Base-by-base conservation (phyloP, 1,140 invertebrate species). In the Pantala flavescens region DNA sequence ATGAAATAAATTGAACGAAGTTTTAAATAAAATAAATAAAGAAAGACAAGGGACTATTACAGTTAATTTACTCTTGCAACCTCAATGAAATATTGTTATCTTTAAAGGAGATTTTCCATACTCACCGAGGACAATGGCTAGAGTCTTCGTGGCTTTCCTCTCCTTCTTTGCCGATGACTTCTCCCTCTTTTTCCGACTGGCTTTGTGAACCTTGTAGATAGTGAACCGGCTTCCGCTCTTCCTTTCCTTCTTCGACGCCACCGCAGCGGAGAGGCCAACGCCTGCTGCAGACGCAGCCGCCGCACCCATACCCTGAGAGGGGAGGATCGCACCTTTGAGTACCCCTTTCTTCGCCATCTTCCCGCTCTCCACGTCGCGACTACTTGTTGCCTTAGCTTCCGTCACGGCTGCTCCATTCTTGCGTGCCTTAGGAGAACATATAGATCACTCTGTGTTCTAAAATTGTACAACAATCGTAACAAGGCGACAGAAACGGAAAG, bases 141-240 rank as follows among this genome's bases (percentile, higher is more conserved):
- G 83, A 19, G 98, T 99, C 86, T 99, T 99, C 7, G 98, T 99
- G n/a, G 98, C 97, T 84, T 99, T 98, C 76, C 96, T 89, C 82
- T 99, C 98, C 81, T 94, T 94, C 81, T 95, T 96, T 0, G 94
- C 95, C 0, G 95, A 95, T 24, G 94, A 96, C 81, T 96, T 97
- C 80, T 97, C 95, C 63, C 94, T 87, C 86, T 96, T 97, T 87
- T 94, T 97, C 82, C 91, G 90, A 81, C 93, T 95, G n/a, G 93
- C 93, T 84, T 97, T 96, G 84, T 95, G 93, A 23, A 93, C 91
- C 84, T 95, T 95, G 82, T 94, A 95, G 81, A 96, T 94, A 75
- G 93, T 95, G 82, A 96, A 95, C 79, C 93, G 87, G n/a, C 89
- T 88, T 3, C 87, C 88, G 23, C 85, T 84, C 81, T 91, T 91